A percentile compares a stretch with the other conserved stretches of the same genome.
These are phyloP conservation scores for Pelmatolapia mariae DNA, from an alignment of 2,113 vertebrate genomes.

Conservation along the genomic window DNA sequence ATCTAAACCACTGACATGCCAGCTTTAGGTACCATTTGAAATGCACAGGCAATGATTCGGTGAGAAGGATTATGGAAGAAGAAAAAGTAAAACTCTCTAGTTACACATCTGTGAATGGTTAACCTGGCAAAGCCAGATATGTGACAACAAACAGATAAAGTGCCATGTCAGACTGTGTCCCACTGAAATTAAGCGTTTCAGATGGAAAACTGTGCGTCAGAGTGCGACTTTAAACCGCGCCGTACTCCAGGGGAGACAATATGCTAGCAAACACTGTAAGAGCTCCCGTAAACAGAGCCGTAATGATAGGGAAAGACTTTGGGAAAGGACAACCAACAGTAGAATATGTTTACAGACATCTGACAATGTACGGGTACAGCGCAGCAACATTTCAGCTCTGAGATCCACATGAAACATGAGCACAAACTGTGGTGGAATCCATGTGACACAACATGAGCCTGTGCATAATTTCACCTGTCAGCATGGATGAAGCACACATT, in stretches of 20 bases:
- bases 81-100: background rate
- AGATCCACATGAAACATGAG: conserved; percentile 24
- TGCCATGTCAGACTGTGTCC: background rate
- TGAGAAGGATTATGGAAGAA: background rate
- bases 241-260: conserved; percentile 18
- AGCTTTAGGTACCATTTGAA: background rate
- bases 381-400: background rate
- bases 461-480: conserved; percentile 48
- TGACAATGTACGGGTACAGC: conserved; percentile 29
- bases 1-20: background rate
- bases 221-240: conserved; percentile 20
- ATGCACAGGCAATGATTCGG: background rate
- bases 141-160: conserved; percentile 32
- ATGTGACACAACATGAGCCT: conserved; percentile 11
- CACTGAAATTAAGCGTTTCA: conserved; percentile 2
- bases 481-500: background rate
- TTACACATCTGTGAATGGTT: conserved; percentile 32
- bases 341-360: conserved; percentile 43
- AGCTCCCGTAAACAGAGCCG: conserved; percentile 41
- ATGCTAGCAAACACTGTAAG: conserved; percentile 26
- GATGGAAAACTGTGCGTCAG: conserved; percentile 36
- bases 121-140: conserved; percentile 11
- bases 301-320: conserved; percentile 29
- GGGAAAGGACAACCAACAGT: conserved; percentile 14
- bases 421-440: conserved; percentile 9